Base-by-base conservation (phyloP, 2,113 vertebrate species). In the Oryzias curvinotus region DNA sequence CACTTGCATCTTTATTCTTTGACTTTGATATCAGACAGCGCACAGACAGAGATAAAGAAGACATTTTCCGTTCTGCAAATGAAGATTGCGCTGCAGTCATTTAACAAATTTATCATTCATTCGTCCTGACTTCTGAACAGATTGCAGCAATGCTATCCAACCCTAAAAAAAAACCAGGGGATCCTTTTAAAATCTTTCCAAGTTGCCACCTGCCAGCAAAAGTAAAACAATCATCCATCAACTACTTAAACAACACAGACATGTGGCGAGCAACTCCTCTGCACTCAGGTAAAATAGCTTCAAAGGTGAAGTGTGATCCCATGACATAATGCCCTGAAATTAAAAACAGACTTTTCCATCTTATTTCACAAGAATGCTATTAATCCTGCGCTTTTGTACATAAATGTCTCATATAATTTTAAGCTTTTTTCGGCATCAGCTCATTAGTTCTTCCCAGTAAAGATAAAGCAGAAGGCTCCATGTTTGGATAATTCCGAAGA, bases 131-230 rank as follows among this genome's bases (percentile, higher is more conserved):
- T 68, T 50, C 30, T 61, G 23, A 26, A 62, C 10, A 4, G 49
- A 7, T 62, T 62, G 15, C 44, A 48, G 23, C n/a, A 18, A 26
- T 50, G 14, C 44, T 17, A 7, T 26, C 7, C 18, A 5, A 7
- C 10, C 86, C 91, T 91, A 62, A 92, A 1, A 90, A 75, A 56
- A 69, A 6, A 82, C 88, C 80, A 94, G 85, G 73, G 94, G 92
- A 63, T 83, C 85, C 80, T 85, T 86, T 60, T 94, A 90, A 25
- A 95, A 93, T 68, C 81, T 78, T 76, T 52, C 91, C 75, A 93
- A 62, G 55, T 73, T 62, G 48, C 90, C 85, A 77, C 92, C 91
- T 94, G 88, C 52, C 57, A 57, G 65, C 67, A 62, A 42, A 46
- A 70, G 82, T 57, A 73, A 68, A 47, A 71, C 18, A 50, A 71